Percentiles rank a stretch among this genome's conserved stretches.
Evolutionary conservation across 2,888 invertebrate species (phyloP).

Genomic region (Campopleginae sp.): DNA sequence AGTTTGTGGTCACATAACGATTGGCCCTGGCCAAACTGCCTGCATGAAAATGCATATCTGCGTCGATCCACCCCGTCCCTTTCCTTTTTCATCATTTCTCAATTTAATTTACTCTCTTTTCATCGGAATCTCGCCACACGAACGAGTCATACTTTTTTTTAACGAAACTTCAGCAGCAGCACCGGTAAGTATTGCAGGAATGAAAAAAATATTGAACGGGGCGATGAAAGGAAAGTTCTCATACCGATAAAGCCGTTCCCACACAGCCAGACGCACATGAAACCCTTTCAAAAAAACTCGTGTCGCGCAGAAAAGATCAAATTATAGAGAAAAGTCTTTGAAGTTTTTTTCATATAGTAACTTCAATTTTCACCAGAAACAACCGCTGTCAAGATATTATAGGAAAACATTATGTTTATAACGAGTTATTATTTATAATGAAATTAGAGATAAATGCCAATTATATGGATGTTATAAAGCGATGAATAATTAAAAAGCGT

Average conservation of each 20-base stretch:
- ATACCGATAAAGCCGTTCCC: conserved; percentile 8
- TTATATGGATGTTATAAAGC: no score
- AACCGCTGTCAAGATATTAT: neutral
- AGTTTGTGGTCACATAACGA: conserved; percentile 24
- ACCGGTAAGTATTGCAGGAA: neutral
- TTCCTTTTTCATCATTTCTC: conserved; percentile 31
- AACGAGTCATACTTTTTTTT: conserved; percentile 12
- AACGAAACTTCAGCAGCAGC: neutral
- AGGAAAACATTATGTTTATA: no score
- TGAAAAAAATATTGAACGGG: conserved; percentile 14
- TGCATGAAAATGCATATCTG: conserved; percentile 35
- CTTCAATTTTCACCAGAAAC: neutral
- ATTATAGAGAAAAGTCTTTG: conserved; percentile 7
- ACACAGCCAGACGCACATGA: neutral
- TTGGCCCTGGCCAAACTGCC: conserved; percentile 46
- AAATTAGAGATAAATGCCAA: no score
- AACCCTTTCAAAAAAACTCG: conserved; percentile 15
- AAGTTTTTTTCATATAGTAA: conserved; percentile 2
- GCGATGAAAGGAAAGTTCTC: conserved; percentile 14
- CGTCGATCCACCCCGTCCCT: conserved; percentile 33
- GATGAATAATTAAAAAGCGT: no score
- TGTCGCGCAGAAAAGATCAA: conserved; percentile 1
- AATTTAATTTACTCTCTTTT: conserved; percentile 51
- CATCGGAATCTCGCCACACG: conserved; percentile 9
- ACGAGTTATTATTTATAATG: no score